Conservation (phyloP, 2,888 invertebrate species). For the Tigriopus californicus region DNA sequence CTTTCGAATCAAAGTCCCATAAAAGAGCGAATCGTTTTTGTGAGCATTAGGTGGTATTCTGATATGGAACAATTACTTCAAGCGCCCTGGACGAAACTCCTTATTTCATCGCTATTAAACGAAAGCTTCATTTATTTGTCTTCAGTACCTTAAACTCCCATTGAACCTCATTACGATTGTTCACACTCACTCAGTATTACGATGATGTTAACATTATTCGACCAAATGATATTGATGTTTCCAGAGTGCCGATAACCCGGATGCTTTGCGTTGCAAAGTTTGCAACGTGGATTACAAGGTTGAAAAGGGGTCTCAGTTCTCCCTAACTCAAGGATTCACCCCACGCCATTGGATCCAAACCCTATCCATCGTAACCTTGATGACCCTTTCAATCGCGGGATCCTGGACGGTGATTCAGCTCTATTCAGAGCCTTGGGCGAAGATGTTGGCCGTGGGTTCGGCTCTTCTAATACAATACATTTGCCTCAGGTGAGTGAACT, state of each 20-base stretch:
- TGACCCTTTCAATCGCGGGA: conserved; percentile 53
- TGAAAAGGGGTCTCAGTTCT: conserved; percentile 32
- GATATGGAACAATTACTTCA: too few species aligned
- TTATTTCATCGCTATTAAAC: too few species aligned
- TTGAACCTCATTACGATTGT: too few species aligned
- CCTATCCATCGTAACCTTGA: conserved; percentile 51
- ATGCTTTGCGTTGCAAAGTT: conserved; percentile 57
- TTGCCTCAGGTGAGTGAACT: conserved; percentile 46
- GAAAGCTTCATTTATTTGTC: too few species aligned
- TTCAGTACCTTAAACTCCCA: too few species aligned
- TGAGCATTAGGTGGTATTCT: too few species aligned
- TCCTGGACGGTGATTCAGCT: conserved; percentile 63
- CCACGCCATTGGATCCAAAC: conserved; percentile 67
- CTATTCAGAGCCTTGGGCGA: conserved; percentile 51
- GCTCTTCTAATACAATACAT: conserved; percentile 65
- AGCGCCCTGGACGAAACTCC: too few species aligned
- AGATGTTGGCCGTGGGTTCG: conserved; percentile 59
- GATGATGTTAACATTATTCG: too few species aligned
- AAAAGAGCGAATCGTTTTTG: too few species aligned
- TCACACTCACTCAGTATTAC: too few species aligned
- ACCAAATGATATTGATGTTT: too few species aligned
- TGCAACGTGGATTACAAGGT: conserved; percentile 31
- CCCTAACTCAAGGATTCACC: conserved; percentile 67
- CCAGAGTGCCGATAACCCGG: conserved; percentile 45
- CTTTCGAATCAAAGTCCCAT: too few species aligned